phyloP scores from a whole-genome alignment of 1,140 invertebrate species.

The Dendrolimus kikuchii region DNA sequence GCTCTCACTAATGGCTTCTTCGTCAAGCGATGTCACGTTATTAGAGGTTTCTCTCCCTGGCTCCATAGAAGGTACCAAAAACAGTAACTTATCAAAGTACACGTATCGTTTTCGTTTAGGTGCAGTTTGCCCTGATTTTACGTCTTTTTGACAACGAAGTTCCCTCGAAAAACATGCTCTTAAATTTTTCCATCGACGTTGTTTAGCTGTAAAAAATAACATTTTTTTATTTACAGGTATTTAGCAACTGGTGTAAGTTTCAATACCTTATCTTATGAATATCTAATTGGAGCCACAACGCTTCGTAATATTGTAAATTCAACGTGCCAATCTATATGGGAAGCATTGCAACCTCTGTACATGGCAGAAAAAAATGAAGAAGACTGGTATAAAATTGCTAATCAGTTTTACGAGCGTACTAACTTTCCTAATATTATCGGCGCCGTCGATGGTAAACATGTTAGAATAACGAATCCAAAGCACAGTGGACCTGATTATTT shows the following conservation, averaged over 20 bases:
- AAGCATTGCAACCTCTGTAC: slow-evolving; percentile 12
- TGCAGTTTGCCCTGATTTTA: slow-evolving; percentile 8
- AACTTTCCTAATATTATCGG: slow-evolving; percentile 65
- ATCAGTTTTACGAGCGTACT: slow-evolving; percentile 34
- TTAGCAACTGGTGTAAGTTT: slow-evolving; percentile 14
- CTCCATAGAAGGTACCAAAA: slow-evolving; percentile 12
- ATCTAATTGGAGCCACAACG: slow-evolving; percentile 15
- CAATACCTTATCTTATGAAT: slow-evolving; percentile 13
- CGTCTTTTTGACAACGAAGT: slow-evolving; percentile 7
- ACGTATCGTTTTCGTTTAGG: slow-evolving; percentile 9
- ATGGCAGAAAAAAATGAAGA: slow-evolving; percentile 13
- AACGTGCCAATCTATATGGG: slow-evolving; percentile 19
- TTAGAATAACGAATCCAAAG: slow-evolving; percentile 4
- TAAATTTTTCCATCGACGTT: slow-evolving; percentile 12
- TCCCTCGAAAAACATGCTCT: slow-evolving; percentile 11
- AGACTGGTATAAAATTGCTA: slow-evolving; percentile 17
- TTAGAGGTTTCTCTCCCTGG: slow-evolving; percentile 3
- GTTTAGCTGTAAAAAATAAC: slow-evolving; percentile 15
- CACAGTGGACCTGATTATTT: slow-evolving; percentile 4
- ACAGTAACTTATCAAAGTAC: slow-evolving; percentile 13
- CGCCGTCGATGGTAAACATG: slow-evolving; percentile 63
- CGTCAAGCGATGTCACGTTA: slow-evolving; percentile 3
- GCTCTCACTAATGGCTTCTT: slow-evolving; percentile 5
- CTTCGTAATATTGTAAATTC: slow-evolving; percentile 14
- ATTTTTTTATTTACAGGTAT: slow-evolving; percentile 23